Evolutionary conservation across 2,888 invertebrate species (phyloP), one percentile per base, ranked within the genome.

Genomic region (Leptothorax acervorum): DNA sequence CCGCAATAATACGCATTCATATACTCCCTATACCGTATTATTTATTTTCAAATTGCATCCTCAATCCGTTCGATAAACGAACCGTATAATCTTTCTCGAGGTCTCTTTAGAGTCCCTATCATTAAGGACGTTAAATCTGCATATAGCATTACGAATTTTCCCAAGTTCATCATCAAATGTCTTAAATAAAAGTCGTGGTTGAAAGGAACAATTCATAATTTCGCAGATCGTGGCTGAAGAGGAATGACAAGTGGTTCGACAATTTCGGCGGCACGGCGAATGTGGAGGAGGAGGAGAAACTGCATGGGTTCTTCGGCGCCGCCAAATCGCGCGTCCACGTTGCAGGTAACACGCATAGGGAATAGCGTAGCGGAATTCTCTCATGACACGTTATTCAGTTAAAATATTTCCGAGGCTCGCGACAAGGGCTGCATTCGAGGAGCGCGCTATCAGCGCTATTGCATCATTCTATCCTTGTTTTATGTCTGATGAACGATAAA

Each of bases 221-320:
- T 90, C 86, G 18, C 90, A 94, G 94, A 82, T 87, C 86, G 84
- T 92, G 93, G 92, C 71, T 92, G 78, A 90, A 84, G 76, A 92
- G 89, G 60, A 92, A 92, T 87, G 91, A 92, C 79, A 92, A 90
- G 89, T 92, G 92, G 92, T 89, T 93, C 78, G 91, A 91, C 39
- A 90, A 87, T 62, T 91, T 92, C 85, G 92, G 91, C 73, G 89
- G 85, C 9, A 48, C 87, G 73, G 53, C 88, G 73, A 87, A 91
- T 63, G 86, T 84, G 31, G 88, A 87, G 75, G 85, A 92, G 83
- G 35, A 35, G 75, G 85, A 92, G 83, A 6, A 35, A 35, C 35
- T 6, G 35, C 35, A 35, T 6, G 83, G 89, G 68, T 85, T 87
- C 85, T 92, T 92, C 90, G 90, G 87, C 84, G 93, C 93, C 90